These are phyloP conservation scores for Halichoerus grypus DNA, from an alignment of 2,113 vertebrate species.

Conservation along the genomic window DNA sequence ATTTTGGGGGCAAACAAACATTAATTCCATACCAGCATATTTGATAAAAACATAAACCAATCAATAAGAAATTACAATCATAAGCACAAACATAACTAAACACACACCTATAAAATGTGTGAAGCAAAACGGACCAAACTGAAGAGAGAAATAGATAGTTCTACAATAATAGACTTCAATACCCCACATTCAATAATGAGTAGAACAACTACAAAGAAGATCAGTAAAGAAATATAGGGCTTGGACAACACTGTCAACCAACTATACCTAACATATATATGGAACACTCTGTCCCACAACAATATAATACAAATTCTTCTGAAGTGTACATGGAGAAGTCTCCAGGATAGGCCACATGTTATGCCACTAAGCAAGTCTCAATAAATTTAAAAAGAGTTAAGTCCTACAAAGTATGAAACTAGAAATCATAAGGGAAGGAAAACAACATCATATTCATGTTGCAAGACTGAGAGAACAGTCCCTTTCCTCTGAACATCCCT, in stretches of 20 bases:
- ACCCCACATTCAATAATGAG: too few species aligned
- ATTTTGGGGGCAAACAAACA: neutral
- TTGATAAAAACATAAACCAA: slow-evolving; percentile 26
- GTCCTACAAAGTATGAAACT: slow-evolving; percentile 4
- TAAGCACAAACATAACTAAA: neutral
- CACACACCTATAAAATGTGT: neutral
- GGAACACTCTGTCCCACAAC: neutral
- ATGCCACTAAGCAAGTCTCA: neutral
- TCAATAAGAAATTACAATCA: neutral
- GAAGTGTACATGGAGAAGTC: neutral
- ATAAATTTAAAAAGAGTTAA: slow-evolving; percentile 34
- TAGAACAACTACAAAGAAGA: neutral
- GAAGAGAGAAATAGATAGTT: too few species aligned
- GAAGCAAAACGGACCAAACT: neutral
- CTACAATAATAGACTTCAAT: too few species aligned
- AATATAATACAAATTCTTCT: slow-evolving; percentile 13
- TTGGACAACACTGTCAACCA: neutral
- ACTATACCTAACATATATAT: neutral
- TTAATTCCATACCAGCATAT: neutral
- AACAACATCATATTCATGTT: slow-evolving; percentile 1
- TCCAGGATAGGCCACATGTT: neutral
- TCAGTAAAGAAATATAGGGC: slow-evolving; percentile 42
- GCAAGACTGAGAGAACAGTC: neutral
- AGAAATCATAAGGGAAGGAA: slow-evolving; percentile 29
- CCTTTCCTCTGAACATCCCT: neutral